phyloP scores from a whole-genome alignment of 2,113 vertebrate genomes.

The Hydropotes inermis region DNA sequence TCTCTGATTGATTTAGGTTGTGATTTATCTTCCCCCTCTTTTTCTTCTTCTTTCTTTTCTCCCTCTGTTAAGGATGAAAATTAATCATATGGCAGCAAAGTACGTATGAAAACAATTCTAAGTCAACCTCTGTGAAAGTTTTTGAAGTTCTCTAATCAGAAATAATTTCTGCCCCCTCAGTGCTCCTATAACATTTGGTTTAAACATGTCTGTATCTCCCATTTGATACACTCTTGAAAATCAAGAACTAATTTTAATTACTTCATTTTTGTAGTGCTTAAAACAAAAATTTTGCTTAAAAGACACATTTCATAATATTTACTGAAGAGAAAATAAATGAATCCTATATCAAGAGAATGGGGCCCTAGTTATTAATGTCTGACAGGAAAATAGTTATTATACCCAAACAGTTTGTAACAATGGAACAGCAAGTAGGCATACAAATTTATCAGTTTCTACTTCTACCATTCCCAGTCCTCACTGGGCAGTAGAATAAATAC shows the following conservation, averaged over 20 bases:
- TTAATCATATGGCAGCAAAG: conserved; percentile 38
- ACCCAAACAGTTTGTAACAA: neutral
- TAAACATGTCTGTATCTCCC: neutral
- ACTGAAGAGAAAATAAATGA: neutral
- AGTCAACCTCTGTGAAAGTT: neutral
- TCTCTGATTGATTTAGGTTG: conserved; percentile 96
- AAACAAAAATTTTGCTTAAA: conserved; percentile 3
- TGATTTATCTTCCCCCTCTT: conserved; percentile 95
- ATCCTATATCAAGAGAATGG: neutral
- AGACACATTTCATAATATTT: neutral
- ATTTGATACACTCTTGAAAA: neutral
- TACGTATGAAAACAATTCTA: neutral
- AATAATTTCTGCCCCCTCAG: neutral
- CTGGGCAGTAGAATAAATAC: neutral
- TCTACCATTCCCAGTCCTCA: neutral
- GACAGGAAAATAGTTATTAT: neutral
- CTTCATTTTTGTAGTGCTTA: neutral
- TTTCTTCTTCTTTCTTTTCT: conserved; percentile 94
- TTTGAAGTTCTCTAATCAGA: neutral
- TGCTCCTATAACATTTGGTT: neutral
- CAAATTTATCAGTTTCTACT: neutral
- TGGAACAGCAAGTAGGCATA: neutral
- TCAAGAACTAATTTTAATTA: conserved; percentile 1
- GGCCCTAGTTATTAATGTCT: neutral
- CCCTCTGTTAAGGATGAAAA: conserved; percentile 82